Evolutionary conservation across 2,888 invertebrate species (phyloP).

Genomic region (Zygogramma bicolorata): DNA sequence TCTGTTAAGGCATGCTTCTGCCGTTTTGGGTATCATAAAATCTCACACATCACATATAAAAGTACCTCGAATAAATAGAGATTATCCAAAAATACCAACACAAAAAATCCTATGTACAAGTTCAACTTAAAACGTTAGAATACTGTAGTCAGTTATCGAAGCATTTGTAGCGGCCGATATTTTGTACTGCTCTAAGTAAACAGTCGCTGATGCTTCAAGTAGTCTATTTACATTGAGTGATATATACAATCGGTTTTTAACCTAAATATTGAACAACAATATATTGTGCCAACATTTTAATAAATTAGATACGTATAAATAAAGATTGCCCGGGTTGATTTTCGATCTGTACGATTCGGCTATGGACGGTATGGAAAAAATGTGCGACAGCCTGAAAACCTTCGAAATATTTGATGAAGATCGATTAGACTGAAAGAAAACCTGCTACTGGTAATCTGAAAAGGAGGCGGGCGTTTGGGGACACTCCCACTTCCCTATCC

Average conservation of each 20-base stretch:
- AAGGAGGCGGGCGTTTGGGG: no score
- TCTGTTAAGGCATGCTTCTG: slow-evolving; percentile 36
- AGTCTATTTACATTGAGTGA: slow-evolving; percentile 34
- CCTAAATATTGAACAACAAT: slow-evolving; percentile 45
- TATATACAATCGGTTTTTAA: slow-evolving; percentile 37
- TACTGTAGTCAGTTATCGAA: slow-evolving; percentile 43
- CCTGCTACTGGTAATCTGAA: not conserved
- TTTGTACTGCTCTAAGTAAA: slow-evolving; percentile 42
- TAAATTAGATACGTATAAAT: slow-evolving; percentile 40
- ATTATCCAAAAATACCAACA: slow-evolving; percentile 38
- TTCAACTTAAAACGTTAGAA: slow-evolving; percentile 38
- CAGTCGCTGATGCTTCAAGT: slow-evolving; percentile 37
- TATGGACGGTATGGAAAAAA: not conserved
- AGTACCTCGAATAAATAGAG: slow-evolving; percentile 45
- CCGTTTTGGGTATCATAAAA: slow-evolving; percentile 37
- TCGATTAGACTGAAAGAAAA: not conserved
- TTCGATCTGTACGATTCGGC: not conserved
- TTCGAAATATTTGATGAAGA: not conserved
- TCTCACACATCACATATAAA: slow-evolving; percentile 52
- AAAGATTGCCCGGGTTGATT: slow-evolving; percentile 1
- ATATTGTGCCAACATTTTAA: slow-evolving; percentile 37
- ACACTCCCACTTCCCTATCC: no score
- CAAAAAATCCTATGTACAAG: slow-evolving; percentile 37
- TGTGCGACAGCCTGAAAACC: not conserved
- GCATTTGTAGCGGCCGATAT: slow-evolving; percentile 9